These are phyloP conservation scores for Drosophila acutilabella DNA, from an alignment of 2,888 invertebrate species.

Conservation along the genomic window DNA sequence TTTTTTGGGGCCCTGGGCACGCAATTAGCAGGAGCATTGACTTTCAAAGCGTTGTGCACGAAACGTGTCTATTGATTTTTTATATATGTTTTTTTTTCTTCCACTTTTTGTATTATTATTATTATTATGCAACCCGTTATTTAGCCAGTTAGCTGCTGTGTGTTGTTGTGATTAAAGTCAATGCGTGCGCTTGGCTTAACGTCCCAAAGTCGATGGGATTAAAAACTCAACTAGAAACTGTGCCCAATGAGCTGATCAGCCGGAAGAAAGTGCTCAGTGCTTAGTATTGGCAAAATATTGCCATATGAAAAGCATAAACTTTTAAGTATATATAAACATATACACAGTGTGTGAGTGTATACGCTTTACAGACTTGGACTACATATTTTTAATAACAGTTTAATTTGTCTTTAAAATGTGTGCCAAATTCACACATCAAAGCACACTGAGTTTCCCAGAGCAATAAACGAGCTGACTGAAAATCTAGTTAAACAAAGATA, in stretches of 20 bases:
- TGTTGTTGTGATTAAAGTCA: slow-evolving; percentile 39
- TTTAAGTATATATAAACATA: neutral
- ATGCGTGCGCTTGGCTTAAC: slow-evolving; percentile 58
- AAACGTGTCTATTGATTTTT: slow-evolving; percentile 67
- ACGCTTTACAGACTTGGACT: neutral
- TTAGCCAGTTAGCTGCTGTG: slow-evolving; percentile 30
- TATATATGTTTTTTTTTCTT: neutral
- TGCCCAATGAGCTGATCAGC: slow-evolving; percentile 74
- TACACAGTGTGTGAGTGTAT: neutral
- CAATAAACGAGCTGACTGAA: slow-evolving; percentile 16
- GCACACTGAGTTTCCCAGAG: slow-evolving; percentile 19
- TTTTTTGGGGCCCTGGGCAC: neutral
- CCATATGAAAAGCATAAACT: slow-evolving; percentile 30
- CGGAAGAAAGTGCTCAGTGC: slow-evolving; percentile 63
- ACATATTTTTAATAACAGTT: slow-evolving; percentile 43
- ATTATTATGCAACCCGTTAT: slow-evolving; percentile 36
- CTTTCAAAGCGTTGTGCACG: slow-evolving; percentile 38
- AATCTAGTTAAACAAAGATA: slow-evolving; percentile 21
- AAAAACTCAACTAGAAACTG: slow-evolving; percentile 39
- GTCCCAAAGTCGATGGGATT: slow-evolving; percentile 34
- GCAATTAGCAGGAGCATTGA: slow-evolving; percentile 56
- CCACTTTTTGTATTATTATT: too few species aligned
- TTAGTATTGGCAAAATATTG: slow-evolving; percentile 47
- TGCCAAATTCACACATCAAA: slow-evolving; percentile 48
- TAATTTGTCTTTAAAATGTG: slow-evolving; percentile 29